Evolutionary conservation across 2,797 vertebrate genomes (phyloP).

Genomic region (Mus minutoides): DNA sequence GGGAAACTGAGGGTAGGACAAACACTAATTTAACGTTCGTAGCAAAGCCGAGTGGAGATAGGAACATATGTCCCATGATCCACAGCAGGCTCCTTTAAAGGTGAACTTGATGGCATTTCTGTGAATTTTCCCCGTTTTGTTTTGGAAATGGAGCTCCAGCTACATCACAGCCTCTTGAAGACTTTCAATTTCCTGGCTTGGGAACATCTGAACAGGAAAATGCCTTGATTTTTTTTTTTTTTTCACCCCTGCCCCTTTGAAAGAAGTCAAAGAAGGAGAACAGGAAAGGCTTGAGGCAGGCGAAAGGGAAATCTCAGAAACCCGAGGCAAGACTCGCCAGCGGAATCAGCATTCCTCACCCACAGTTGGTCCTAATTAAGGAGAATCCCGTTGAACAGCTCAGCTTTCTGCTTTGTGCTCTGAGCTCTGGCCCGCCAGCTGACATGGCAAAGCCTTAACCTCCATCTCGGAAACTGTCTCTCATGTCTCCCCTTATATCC

Average conservation of each 20-base stretch:
- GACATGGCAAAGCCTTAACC: slow-evolving; percentile 69
- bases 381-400: slow-evolving; percentile 68
- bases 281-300: slow-evolving; percentile 29
- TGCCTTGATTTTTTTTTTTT: neutral
- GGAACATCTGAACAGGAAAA: slow-evolving; percentile 19
- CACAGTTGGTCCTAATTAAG: slow-evolving; percentile 80
- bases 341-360: slow-evolving; percentile 75
- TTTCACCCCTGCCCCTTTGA: neutral
- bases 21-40: neutral
- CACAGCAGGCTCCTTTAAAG: neutral
- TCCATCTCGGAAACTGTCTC: slow-evolving; percentile 63
- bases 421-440: slow-evolving; percentile 56
- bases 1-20: neutral
- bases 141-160: neutral
- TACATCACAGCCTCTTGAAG: neutral
- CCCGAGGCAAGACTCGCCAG: slow-evolving; percentile 68
- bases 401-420: slow-evolving; percentile 20
- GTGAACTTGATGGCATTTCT: neutral
- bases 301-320: slow-evolving; percentile 70
- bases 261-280: slow-evolving; percentile 5
- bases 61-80: neutral
- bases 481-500: neutral
- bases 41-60: no score
- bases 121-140: neutral
- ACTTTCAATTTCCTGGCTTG: slow-evolving; percentile 24